Evolutionary conservation across 2,113 vertebrate genomes (phyloP).

Genomic region (Raja brachyura): DNA sequence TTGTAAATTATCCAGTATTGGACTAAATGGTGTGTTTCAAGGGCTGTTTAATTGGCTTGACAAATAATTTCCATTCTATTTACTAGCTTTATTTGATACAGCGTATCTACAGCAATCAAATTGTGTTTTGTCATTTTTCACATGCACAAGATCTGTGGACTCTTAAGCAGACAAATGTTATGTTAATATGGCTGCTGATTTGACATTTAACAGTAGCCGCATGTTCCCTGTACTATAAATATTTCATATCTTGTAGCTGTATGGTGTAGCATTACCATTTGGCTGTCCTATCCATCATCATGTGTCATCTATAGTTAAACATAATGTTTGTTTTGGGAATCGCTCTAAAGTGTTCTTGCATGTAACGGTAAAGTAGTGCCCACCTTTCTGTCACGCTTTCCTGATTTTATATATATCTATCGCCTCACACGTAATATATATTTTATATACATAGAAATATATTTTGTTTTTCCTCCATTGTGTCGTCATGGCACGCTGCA

Average conservation of each 20-base stretch:
- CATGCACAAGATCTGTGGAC: constrained; percentile 69
- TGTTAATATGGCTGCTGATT: constrained; percentile 58
- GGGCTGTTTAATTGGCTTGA: neutral
- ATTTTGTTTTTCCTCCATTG: constrained; percentile 60
- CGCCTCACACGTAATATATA: constrained; percentile 18
- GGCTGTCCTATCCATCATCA: constrained; percentile 81
- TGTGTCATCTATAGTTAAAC: constrained; percentile 92
- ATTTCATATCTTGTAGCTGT: constrained; percentile 64
- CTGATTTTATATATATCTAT: constrained; percentile 42
- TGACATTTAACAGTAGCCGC: constrained; percentile 65
- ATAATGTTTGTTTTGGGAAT: constrained; percentile 82
- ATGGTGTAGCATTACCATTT: constrained; percentile 74
- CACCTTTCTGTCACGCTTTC: constrained; percentile 62
- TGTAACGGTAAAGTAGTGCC: constrained; percentile 84
- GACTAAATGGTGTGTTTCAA: neutral
- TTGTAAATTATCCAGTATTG: constrained; percentile 13
- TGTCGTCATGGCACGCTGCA: constrained; percentile 75
- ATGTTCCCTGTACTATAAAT: constrained; percentile 58
- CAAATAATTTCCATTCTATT: neutral
- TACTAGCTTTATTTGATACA: neutral
- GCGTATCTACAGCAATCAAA: neutral
- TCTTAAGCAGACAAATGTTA: constrained; percentile 63
- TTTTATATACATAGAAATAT: constrained; percentile 22
- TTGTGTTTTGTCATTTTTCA: constrained; percentile 45
- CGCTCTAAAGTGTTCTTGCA: constrained; percentile 79